phyloP scores from a whole-genome alignment of 2,888 invertebrate genomes.

The Dusona sp. region DNA sequence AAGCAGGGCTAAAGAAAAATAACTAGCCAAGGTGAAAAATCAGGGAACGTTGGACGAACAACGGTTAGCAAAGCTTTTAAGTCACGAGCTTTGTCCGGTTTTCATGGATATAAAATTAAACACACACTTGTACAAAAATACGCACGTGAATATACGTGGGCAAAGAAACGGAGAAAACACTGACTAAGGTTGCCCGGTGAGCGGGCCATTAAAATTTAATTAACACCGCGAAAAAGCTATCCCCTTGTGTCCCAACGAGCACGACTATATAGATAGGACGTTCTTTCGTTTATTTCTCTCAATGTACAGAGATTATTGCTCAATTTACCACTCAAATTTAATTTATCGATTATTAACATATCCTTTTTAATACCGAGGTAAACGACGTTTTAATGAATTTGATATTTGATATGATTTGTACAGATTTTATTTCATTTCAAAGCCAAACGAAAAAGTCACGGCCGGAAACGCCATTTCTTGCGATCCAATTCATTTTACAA shows the following conservation, averaged over 20 bases:
- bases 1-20: constrained; percentile 6
- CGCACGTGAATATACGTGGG: background rate
- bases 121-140: background rate
- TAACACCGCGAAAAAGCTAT: constrained; percentile 66
- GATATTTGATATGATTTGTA: background rate
- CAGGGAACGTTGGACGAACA: constrained; percentile 27
- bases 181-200: constrained; percentile 39
- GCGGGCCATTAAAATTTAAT: constrained; percentile 74
- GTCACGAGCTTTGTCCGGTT: constrained; percentile 69
- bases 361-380: background rate
- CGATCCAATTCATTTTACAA: background rate
- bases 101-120: constrained; percentile 17
- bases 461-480: background rate
- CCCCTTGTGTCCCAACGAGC: constrained; percentile 24
- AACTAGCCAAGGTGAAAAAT: constrained; percentile 38
- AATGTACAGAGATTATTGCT: constrained; percentile 7
- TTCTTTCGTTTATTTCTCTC: constrained; percentile 31
- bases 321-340: background rate
- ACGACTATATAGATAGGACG: constrained; percentile 19
- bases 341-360: constrained; percentile 15
- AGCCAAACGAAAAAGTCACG: background rate
- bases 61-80: constrained; percentile 63
- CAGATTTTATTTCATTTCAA: background rate
- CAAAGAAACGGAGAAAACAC: constrained; percentile 24
- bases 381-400: background rate